Evolutionary conservation across 2,888 invertebrate genomes (phyloP), one percentile per base, ranked within the genome.

Genomic region (Osmoderma eremita): DNA sequence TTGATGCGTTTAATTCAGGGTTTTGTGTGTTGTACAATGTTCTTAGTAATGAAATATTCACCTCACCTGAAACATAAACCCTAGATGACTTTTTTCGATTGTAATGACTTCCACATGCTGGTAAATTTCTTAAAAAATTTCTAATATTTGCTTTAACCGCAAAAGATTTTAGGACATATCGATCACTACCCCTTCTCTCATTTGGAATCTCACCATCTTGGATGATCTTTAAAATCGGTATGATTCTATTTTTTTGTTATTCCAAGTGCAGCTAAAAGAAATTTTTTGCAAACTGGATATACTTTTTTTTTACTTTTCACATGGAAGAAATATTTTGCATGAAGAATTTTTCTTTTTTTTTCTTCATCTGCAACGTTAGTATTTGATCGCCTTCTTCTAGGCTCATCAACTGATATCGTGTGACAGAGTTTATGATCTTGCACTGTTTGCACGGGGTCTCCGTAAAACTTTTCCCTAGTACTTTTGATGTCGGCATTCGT

Each of bases 361-460:
- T n/a, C n/a, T 51, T n/a, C n/a, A n/a, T n/a, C 5, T 39, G 51
- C 12, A 54, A n/a, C 6, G 3, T 54, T 65, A n/a, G 39, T 39
- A n/a, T 22, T 42, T 5, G 17, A 22, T 54, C 17, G 42, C 56
- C 56, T 65, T 65, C 17, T n/a, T n/a, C n/a, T n/a, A n/a, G 30
- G 65, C 45, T 54, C 54, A 65, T 5, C 42, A 54, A 56, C 65
- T 51, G 65, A 24, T 54, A 65, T 42, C 42, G 42, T 22, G 36
- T 54, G 54, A 45, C 56, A 65, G 4, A 54, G 30, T 54, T 53
- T 65, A 42, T 65, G 54, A n/a, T 65, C 65, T 54, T 65, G 56
- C 30, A 65, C 56, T n/a, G 36, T 4, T 65, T 24, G 54, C 56
- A 41, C 20, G 12, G 2, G 54, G 45, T 42, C 20, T 24, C 5